Evolutionary conservation across 1,140 invertebrate genomes (phyloP), one percentile per base, ranked within the genome.

Genomic region (Bombus sylvicola): DNA sequence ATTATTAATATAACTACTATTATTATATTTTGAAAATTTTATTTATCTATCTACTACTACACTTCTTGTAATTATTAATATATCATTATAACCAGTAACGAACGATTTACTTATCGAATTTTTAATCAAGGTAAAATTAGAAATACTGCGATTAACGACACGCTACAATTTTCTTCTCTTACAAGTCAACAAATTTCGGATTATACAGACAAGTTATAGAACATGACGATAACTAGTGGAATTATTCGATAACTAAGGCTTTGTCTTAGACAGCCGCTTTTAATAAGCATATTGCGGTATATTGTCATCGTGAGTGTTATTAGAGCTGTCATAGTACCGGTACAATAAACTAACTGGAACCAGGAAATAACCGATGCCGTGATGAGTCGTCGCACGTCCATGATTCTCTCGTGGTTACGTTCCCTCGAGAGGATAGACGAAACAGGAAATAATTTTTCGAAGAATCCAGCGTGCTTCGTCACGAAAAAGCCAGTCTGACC

Each of bases 271-370:
- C 22, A 34, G 47, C 34, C 22, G 57, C 25, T 82, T 75, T 82
- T 82, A 82, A 82, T 82, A 82, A 75, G 53, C 57, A 34, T 47
- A 62, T 64, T 75, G 39, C 22, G 69, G 53, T 47, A 34, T 5
- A 82, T 57, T 47, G 57, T 72, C 71, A 59, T 75, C 13, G 53
- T 9, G 57, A 66, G 39, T 69, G 64, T 69, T 62, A 77, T 83
- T 83, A 83, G 25, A 69, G 9, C 12, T 76, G 41, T 41, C 81
- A 77, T 34, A 59, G 73, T 83, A 68, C 73, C 64, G 81, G 62
- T 62, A 66, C 62, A 31, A 83, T 83, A 83, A 83, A 83, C 64
- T 83, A 83, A 59, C 81, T 83, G 74, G 81, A 83, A 83, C 81
- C 81, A 83, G 81, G 81, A 82, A 82, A 82, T 43, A 62, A n/a